phyloP scores from a whole-genome alignment of 2,888 invertebrate species.

The Agrilus biguttatus region DNA sequence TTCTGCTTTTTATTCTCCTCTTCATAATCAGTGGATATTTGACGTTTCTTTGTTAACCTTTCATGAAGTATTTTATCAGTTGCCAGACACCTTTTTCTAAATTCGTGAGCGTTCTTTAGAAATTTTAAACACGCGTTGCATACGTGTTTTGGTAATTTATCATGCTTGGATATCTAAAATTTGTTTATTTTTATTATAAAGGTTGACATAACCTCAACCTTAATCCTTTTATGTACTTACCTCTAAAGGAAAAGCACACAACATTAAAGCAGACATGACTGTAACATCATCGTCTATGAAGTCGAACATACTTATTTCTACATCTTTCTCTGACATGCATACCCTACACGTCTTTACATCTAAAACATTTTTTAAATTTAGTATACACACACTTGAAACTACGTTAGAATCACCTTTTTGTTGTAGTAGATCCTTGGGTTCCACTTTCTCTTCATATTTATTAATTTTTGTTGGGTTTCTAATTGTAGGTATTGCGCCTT shows the following conservation, averaged over 20 bases:
- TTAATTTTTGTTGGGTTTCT: no score
- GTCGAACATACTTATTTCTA: constrained; percentile 3
- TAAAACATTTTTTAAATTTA: no score
- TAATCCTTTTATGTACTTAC: no score
- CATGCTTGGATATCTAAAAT: constrained; percentile 16
- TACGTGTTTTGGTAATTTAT: constrained; percentile 19
- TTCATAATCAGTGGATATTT: background rate
- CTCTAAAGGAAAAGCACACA: constrained; percentile 15
- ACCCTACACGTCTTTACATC: constrained; percentile 1
- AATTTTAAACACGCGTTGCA: constrained; percentile 18
- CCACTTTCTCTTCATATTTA: no score
- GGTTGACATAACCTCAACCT: background rate
- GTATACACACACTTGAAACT: no score
- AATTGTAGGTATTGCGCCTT: constrained; percentile 1
- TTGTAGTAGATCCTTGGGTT: no score
- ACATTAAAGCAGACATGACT: constrained; percentile 12
- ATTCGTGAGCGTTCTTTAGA: constrained; percentile 18
- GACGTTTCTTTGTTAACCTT: background rate
- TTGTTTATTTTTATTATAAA: background rate
- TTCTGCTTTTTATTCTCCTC: constrained; percentile 7
- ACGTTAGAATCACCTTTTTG: no score
- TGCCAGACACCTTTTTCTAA: constrained; percentile 17
- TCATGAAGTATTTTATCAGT: constrained; percentile 11
- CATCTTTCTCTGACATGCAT: constrained; percentile 2
- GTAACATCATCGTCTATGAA: constrained; percentile 4